phyloP scores from a whole-genome alignment of 1,140 invertebrate species.

The Holotrichia oblita region DNA sequence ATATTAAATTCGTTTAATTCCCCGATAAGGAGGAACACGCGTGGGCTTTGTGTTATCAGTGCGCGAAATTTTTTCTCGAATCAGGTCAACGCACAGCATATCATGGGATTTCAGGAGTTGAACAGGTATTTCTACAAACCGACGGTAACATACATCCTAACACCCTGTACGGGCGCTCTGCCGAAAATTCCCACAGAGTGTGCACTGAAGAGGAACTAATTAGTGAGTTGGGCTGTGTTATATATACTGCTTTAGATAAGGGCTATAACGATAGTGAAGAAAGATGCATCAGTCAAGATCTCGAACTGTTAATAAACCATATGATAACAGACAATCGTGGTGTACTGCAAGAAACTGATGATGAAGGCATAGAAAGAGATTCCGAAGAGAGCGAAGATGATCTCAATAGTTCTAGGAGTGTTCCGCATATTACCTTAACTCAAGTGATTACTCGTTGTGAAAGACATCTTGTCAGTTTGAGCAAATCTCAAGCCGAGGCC shows the following conservation, averaged over 20 bases:
- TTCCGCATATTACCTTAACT: conserved; percentile 51
- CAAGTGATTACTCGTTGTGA: conserved; percentile 66
- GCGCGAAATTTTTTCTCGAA: conserved; percentile 67
- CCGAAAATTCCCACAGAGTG: conserved; percentile 44
- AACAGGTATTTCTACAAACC: conserved; percentile 78
- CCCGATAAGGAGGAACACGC: conserved; percentile 94
- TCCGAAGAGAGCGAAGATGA: conserved; percentile 75
- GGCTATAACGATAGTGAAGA: conserved; percentile 77
- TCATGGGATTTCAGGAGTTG: conserved; percentile 65
- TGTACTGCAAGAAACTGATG: conserved; percentile 76
- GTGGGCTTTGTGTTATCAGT: conserved; percentile 93
- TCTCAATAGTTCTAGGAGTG: conserved; percentile 46
- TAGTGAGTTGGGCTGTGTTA: conserved; percentile 79
- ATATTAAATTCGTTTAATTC: conserved; percentile 88
- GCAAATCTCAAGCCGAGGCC: conserved; percentile 68
- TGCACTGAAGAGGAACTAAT: conserved; percentile 65
- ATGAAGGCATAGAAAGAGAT: conserved; percentile 91
- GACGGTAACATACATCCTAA: conserved; percentile 78
- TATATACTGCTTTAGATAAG: conserved; percentile 84
- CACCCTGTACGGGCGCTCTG: conserved; percentile 60
- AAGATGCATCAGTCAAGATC: conserved; percentile 81
- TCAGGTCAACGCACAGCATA: conserved; percentile 60
- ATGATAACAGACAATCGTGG: conserved; percentile 75
- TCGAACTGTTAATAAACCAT: conserved; percentile 84
- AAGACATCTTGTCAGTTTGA: conserved; percentile 67